Percentiles rank a stretch among this genome's conserved stretches.
These are phyloP conservation scores for Isaurus tuberculatus DNA, from an alignment of 92 coral and sea anemone genomes.

Conservation along the genomic window DNA sequence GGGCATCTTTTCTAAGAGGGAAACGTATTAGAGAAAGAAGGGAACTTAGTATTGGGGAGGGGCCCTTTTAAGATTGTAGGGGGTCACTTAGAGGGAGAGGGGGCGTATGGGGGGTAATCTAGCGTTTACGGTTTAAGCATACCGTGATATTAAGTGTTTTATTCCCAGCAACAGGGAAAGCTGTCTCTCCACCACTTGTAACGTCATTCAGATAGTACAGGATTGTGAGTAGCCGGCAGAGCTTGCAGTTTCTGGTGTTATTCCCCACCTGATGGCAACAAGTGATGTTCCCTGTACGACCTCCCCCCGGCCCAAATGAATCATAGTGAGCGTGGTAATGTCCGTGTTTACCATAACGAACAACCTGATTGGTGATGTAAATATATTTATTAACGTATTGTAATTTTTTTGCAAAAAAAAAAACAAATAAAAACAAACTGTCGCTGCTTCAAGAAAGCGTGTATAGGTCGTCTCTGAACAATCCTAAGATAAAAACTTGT, in stretches of 20 bases:
- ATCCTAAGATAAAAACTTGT: no score
- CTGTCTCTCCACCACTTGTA: slow-evolving; percentile 31
- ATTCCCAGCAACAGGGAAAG: slow-evolving; percentile 24
- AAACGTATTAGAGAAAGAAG: no score
- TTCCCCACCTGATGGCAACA: slow-evolving; percentile 31
- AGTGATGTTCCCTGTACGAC: slow-evolving; percentile 18
- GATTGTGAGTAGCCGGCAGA: slow-evolving; percentile 31
- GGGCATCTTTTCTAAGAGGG: no score
- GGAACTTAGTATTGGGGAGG: no score
- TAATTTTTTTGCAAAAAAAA: no score
- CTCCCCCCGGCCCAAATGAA: not conserved
- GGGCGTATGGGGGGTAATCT: no score
- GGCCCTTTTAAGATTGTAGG: no score
- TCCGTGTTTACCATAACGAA: slow-evolving; percentile 1
- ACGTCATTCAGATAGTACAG: slow-evolving; percentile 36
- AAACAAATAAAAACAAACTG: no score
- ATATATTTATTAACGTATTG: not conserved
- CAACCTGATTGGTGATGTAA: slow-evolving; percentile 12
- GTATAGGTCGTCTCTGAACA: no score
- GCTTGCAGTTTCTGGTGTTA: not conserved
- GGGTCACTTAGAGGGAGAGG: no score
- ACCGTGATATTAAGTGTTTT: slow-evolving; percentile 26
- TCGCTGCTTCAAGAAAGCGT: no score
- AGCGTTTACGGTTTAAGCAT: not conserved
- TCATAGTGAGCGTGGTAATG: slow-evolving; percentile 44